A percentile compares a stretch with the other conserved stretches of the same genome.
Conservation (phyloP, 1,140 invertebrate species). For the Drosophila erecta region DNA sequence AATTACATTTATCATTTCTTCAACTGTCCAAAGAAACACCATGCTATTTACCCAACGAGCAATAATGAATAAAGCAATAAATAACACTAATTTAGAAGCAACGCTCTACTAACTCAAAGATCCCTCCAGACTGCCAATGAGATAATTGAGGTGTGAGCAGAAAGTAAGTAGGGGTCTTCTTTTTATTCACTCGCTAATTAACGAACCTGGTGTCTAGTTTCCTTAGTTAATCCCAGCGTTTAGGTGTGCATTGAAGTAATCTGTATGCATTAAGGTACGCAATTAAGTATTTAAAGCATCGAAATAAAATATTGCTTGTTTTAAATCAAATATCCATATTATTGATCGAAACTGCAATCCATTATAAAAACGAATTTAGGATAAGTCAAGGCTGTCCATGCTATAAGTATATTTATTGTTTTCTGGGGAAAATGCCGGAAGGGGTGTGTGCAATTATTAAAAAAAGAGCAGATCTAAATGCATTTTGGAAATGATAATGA, state of each 20-base stretch:
- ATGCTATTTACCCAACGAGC: too few relatives aligned
- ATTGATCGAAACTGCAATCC: too few relatives aligned
- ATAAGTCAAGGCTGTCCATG: too few relatives aligned
- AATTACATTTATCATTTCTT: neutral
- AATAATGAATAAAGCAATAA: neutral
- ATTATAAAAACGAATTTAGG: too few relatives aligned
- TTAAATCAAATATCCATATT: too few relatives aligned
- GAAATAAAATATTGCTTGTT: too few relatives aligned
- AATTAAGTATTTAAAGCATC: too few relatives aligned
- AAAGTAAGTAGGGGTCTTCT: neutral
- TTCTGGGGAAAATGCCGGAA: neutral
- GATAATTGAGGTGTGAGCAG: constrained; percentile 2
- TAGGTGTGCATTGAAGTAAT: neutral
- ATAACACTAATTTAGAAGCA: neutral
- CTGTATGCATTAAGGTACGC: too few relatives aligned
- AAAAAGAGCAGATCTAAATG: neutral
- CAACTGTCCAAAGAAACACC: too few relatives aligned
- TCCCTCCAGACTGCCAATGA: constrained; percentile 1
- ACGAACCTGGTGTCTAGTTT: neutral
- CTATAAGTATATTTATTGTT: too few relatives aligned
- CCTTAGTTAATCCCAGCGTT: neutral
- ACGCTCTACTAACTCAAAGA: constrained; percentile 2
- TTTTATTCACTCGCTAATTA: neutral
- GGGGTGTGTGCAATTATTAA: neutral
- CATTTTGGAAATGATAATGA: constrained; percentile 1